Base-by-base conservation (phyloP, 2,888 invertebrate genomes). In the Sarcophaga caerulescens region DNA sequence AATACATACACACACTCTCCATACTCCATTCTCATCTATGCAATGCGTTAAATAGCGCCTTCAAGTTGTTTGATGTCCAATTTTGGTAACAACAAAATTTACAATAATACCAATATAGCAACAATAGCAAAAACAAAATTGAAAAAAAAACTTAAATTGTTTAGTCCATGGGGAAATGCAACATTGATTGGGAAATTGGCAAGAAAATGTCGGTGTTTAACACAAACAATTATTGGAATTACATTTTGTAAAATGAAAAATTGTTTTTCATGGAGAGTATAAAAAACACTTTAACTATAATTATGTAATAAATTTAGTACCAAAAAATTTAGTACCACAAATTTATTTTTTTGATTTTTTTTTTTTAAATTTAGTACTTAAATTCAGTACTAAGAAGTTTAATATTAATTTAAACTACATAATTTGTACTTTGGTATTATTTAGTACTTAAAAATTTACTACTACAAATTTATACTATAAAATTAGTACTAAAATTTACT, bases 11-110 rank as follows among this genome's bases (percentile, higher is more conserved):
- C 14, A 47, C 52, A 35, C 52, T 14, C 52, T 17, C 52, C 12
- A 52, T 17, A 52, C 52, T 17, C 14, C 52, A 14, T 17, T 17
- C 17, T 52, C 52, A 14, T 52, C 52, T 14, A 17, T 52, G 8
- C 80, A 77, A 60, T 86, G 81, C 84, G 77, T 86, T 86, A 86
- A 81, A 81, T 71, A 86, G 81, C 86, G 86, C 86, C 84, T 86
- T 81, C 78, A 66, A 86, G 70, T 76, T 86, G 84, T 86, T 86
- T 86, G 86, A 86, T 66, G 86, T 86, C 81, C 84, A 86, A 86
- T 84, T 86, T 86, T 84, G 86, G 86, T 68, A 60, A 78, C 45
- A 84, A 52, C 52, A 52, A 52, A 52, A 52, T 52, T 52, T 52
- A 2, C 52, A 17, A 17, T 52, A 52, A 52, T 52, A 52, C 12